phyloP scores from a whole-genome alignment of 2,888 invertebrate genomes.

The Ophion ventricosus region DNA sequence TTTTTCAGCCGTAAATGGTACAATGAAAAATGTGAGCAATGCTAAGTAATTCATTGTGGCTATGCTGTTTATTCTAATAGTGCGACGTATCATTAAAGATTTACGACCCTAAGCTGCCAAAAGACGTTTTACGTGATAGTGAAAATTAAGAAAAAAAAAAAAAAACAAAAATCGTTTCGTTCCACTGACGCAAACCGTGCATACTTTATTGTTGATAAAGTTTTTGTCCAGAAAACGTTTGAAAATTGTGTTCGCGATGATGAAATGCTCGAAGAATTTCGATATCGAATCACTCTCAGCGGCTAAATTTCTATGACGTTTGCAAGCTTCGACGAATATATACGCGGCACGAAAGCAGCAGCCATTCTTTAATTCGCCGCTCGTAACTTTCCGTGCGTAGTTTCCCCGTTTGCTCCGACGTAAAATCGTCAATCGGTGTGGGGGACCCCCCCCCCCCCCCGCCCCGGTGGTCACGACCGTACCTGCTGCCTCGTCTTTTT shows the following conservation, averaged over 20 bases:
- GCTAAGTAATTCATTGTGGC: too few relatives aligned
- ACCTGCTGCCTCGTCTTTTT: neutral
- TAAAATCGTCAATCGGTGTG: neutral
- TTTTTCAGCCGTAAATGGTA: too few relatives aligned
- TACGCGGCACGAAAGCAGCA: neutral
- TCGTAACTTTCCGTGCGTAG: neutral
- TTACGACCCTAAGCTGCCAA: too few relatives aligned
- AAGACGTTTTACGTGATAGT: too few relatives aligned
- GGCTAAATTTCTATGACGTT: neutral
- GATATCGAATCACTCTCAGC: neutral
- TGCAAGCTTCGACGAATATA: neutral
- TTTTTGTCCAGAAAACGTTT: too few relatives aligned
- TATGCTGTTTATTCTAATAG: too few relatives aligned
- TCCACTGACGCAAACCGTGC: neutral
- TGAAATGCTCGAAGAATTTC: too few relatives aligned
- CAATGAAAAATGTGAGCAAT: too few relatives aligned
- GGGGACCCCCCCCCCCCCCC: neutral
- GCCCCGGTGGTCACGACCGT: neutral
- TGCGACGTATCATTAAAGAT: too few relatives aligned
- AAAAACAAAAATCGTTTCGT: neutral
- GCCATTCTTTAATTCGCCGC: neutral
- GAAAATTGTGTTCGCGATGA: too few relatives aligned
- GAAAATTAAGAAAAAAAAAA: too few relatives aligned
- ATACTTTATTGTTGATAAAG: too few relatives aligned
- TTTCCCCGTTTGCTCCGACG: neutral